These are phyloP conservation scores for Clupea harengus DNA, from an alignment of 2,113 vertebrate genomes.

Conservation along the genomic window DNA sequence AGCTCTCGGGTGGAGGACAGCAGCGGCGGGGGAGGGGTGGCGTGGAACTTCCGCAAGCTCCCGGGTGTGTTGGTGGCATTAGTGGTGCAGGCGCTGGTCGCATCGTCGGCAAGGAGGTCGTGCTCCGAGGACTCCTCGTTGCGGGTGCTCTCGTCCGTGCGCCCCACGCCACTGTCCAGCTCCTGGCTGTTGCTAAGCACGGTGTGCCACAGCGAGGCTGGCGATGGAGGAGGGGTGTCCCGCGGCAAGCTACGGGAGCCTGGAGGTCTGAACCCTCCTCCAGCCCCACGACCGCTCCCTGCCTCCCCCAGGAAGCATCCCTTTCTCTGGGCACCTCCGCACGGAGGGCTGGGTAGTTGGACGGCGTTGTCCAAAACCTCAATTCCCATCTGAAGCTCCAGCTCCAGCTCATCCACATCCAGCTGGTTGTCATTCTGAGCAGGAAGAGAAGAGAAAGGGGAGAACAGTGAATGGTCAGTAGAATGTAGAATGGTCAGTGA, in stretches of 20 bases:
- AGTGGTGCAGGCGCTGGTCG: constrained; percentile 73
- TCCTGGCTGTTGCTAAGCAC: constrained; percentile 78
- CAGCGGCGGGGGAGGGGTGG: constrained; percentile 58
- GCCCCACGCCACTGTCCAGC: constrained; percentile 82
- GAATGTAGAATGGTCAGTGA: not conserved
- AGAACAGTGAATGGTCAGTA: not conserved
- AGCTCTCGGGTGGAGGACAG: constrained; percentile 63
- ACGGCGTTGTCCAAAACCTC: constrained; percentile 37
- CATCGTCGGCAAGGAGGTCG: constrained; percentile 77
- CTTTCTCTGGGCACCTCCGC: not conserved
- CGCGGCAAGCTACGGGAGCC: constrained; percentile 35
- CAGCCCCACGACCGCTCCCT: constrained; percentile 31
- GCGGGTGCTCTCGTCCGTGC: constrained; percentile 83
- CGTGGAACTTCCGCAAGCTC: constrained; percentile 68
- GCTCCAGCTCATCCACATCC: constrained; percentile 51
- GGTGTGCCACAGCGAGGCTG: constrained; percentile 33
- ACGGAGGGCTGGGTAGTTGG: constrained; percentile 45
- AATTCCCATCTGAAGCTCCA: constrained; percentile 44
- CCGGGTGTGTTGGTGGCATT: constrained; percentile 73
- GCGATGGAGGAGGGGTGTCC: constrained; percentile 11
- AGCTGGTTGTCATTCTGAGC: constrained; percentile 52
- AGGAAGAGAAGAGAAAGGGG: not conserved
- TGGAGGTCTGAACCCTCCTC: constrained; percentile 32
- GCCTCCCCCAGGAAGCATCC: not conserved
- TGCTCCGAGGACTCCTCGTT: constrained; percentile 84